Conservation (phyloP, 2,113 vertebrate genomes). For the Sula dactylatra region DNA sequence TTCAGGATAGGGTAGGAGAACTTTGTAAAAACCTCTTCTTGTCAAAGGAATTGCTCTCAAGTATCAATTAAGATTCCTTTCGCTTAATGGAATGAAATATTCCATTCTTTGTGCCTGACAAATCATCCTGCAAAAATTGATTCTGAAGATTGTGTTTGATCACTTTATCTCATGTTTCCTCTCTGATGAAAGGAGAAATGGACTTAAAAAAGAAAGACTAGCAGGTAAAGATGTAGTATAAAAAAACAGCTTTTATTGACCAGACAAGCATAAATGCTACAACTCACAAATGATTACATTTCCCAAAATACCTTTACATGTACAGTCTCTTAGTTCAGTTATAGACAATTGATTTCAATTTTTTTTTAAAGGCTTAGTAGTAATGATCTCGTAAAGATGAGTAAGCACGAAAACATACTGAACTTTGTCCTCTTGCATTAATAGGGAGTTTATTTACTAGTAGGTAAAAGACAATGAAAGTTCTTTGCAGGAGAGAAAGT, state of each 20-base stretch:
- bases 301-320: not conserved
- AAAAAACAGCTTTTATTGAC: not conserved
- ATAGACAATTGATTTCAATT: not conserved
- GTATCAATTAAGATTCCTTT: conserved; percentile 18
- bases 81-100: not conserved
- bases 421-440: not conserved
- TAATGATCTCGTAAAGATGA: not conserved
- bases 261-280: not conserved
- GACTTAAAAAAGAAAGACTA: not conserved
- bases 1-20: not conserved
- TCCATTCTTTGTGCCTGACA: not conserved
- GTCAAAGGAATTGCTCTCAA: not conserved
- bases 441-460: not conserved
- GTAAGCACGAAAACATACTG: not conserved
- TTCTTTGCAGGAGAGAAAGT: not conserved
- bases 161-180: not conserved
- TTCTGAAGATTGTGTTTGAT: not conserved
- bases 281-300: not conserved
- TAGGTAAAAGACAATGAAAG: not conserved
- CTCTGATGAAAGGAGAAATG: not conserved
- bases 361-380: not conserved
- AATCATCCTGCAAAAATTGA: not conserved
- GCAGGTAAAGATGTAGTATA: not conserved
- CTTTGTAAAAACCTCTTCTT: not conserved
- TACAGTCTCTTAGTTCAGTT: not conserved